A percentile compares a stretch with the other conserved stretches of the same genome.
phyloP scores from a whole-genome alignment of 2,113 vertebrate genomes.

The Acrocephalus kingi region DNA sequence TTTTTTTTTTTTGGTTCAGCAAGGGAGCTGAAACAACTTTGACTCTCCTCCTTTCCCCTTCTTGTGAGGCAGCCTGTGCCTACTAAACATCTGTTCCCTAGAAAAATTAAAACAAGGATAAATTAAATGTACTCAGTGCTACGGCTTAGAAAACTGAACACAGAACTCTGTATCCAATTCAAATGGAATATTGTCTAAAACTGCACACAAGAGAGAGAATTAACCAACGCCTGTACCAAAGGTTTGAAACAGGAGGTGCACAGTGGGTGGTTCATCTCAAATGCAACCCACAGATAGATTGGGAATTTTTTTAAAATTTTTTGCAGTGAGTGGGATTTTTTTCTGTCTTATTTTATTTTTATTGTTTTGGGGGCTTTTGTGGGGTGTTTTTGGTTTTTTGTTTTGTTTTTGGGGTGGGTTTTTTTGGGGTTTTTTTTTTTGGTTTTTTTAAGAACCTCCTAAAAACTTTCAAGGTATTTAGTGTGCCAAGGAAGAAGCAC shows the following conservation, averaged over 20 bases:
- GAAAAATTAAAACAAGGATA: neutral
- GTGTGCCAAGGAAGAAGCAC: neutral
- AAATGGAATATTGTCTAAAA: neutral
- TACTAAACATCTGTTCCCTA: slow-evolving; percentile 8
- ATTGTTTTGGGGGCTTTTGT: neutral
- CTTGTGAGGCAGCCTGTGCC: neutral
- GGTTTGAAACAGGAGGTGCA: neutral
- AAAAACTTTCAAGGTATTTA: neutral
- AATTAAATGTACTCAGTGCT: neutral
- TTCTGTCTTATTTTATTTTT: neutral
- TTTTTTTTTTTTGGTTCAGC: neutral
- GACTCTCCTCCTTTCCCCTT: neutral
- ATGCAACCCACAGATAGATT: neutral
- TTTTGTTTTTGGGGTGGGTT: too few species aligned
- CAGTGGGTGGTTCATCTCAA: neutral
- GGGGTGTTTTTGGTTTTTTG: too few species aligned
- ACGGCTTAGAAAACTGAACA: neutral
- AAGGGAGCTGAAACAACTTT: slow-evolving; percentile 26
- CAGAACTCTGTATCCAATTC: neutral
- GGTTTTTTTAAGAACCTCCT: neutral
- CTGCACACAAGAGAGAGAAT: neutral
- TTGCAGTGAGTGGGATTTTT: neutral
- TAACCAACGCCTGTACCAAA: neutral
- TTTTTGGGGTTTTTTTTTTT: neutral
- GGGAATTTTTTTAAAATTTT: neutral